Evolutionary conservation across 1,140 invertebrate genomes (phyloP).

Genomic region (honey bee (Apis mellifera)): DNA sequence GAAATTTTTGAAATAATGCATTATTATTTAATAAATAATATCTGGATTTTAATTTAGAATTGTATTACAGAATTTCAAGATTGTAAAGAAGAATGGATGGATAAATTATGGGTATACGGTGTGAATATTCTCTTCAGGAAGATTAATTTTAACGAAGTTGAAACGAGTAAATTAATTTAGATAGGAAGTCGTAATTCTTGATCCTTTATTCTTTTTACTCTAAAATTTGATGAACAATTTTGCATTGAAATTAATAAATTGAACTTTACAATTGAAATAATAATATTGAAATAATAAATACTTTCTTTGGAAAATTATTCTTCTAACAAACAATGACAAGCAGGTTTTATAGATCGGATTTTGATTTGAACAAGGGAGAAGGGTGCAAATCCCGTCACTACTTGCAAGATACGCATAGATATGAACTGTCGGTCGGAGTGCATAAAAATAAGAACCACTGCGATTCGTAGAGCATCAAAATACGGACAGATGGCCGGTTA

Average conservation of each 20-base stretch:
- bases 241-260: too few species aligned
- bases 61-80: too few species aligned
- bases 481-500: constrained; percentile 69
- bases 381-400: constrained; percentile 8
- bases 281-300: too few species aligned
- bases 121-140: neutral
- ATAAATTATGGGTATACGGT: neutral
- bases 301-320: neutral
- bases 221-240: too few species aligned
- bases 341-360: neutral
- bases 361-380: neutral
- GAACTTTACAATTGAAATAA: too few species aligned
- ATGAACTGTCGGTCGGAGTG: constrained; percentile 68
- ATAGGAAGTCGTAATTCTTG: constrained; percentile 15
- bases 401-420: constrained; percentile 46
- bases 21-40: neutral
- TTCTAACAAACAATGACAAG: neutral
- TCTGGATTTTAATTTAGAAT: neutral
- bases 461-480: constrained; percentile 61
- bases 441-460: constrained; percentile 77
- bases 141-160: neutral
- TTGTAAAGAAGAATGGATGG: too few species aligned
- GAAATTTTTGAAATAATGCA: neutral
- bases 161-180: neutral
- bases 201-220: constrained; percentile 29